These are phyloP conservation scores for Chionomys nivalis DNA, from an alignment of 2,113 vertebrate genomes.

Conservation along the genomic window DNA sequence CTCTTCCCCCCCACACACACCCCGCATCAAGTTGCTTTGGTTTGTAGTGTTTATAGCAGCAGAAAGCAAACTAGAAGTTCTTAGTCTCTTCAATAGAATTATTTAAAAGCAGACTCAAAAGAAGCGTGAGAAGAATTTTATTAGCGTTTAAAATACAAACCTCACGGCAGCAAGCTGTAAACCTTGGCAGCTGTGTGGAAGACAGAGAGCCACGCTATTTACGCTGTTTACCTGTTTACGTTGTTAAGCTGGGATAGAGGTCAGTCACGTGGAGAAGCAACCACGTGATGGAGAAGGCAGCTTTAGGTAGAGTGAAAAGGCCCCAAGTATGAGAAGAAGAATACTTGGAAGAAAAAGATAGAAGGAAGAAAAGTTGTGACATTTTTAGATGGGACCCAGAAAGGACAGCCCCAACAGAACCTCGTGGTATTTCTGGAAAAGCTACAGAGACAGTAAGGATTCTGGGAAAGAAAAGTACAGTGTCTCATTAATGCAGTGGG, in stretches of 20 bases:
- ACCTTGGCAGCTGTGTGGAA: neutral
- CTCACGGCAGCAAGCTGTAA: neutral
- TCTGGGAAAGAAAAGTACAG: neutral
- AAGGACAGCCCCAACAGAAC: neutral
- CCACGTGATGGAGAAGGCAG: neutral
- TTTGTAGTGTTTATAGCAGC: neutral
- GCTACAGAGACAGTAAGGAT: neutral
- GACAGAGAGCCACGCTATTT: neutral
- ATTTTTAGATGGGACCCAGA: neutral
- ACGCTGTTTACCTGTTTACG: neutral
- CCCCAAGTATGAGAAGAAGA: neutral
- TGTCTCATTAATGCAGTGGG: too few relatives aligned
- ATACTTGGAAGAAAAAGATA: neutral
- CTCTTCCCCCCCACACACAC: neutral
- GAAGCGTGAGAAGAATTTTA: neutral
- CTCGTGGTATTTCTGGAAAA: neutral
- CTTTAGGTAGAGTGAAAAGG: too few relatives aligned
- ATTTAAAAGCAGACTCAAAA: neutral
- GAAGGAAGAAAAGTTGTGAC: neutral
- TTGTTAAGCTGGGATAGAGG: neutral
- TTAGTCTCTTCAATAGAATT: neutral
- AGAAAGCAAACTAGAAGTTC: neutral
- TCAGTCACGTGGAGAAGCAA: neutral
- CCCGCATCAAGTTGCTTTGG: neutral
- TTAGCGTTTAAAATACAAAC: neutral